Evolutionary conservation across 1,140 invertebrate species (phyloP).

Genomic region (Trachymyrmex cornetzi): DNA sequence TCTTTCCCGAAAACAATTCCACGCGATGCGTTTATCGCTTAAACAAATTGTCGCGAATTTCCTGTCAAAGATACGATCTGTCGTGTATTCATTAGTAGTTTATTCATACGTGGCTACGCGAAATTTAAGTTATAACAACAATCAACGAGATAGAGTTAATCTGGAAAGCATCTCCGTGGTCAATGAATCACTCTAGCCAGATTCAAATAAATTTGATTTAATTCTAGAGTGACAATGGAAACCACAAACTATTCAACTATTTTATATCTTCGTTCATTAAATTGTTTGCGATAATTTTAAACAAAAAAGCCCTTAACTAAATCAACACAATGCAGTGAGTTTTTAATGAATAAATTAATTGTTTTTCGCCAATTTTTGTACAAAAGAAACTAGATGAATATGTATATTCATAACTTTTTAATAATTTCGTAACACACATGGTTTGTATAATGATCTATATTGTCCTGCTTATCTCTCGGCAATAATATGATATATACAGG

Average conservation of each 20-base stretch:
- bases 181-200: conserved; percentile 15
- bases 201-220: conserved; percentile 1
- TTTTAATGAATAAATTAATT: conserved; percentile 1
- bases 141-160: neutral
- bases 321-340: neutral
- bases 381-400: neutral
- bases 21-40: conserved; percentile 30
- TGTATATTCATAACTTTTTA: too few relatives aligned
- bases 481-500: too few relatives aligned
- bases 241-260: neutral
- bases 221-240: neutral
- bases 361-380: neutral
- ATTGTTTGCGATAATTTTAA: conserved; percentile 11
- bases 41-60: conserved; percentile 48
- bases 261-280: neutral
- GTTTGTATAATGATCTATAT: too few relatives aligned
- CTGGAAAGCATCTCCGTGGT: neutral
- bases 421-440: too few relatives aligned
- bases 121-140: conserved; percentile 21
- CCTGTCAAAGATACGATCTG: neutral
- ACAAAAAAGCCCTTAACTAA: neutral
- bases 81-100: conserved; percentile 25
- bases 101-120: neutral
- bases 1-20: conserved; percentile 7
- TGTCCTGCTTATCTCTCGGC: too few relatives aligned